Evolutionary conservation across 2,113 vertebrate species (phyloP), one percentile per base, ranked within the genome.

Genomic region (Cinclus mexicanus): DNA sequence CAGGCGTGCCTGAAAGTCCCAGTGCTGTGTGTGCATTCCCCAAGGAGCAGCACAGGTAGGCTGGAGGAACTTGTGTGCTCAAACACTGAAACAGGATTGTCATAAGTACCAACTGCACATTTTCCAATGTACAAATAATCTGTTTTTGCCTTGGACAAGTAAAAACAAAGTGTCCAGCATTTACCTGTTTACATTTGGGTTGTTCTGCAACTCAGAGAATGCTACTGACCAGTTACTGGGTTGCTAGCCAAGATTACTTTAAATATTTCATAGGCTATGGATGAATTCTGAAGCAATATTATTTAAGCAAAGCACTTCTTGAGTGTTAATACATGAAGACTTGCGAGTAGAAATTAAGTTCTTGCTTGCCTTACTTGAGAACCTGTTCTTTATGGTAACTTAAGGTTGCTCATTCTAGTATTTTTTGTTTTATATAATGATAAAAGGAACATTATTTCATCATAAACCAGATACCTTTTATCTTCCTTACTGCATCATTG

Each of bases 131-230:
- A n/a, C 55, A 70, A 77, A 77, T 64, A 79, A 71, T 25, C n/a
- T 83, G 6, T 61, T 88, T 72, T 15, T 26, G 59, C 20, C 24
- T 91, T 68, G 35, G 9, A 56, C 2, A 7, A 81, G 68, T 31
- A 3, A 78, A 87, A 89, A 22, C 8, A 71, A 78, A 90, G 35
- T n/a, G 64, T 52, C 26, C n/a, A 81, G 31, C 56, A 49, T 81
- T 90, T 90, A 94, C 64, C 80, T 91, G 41, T 75, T 94, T 91
- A 57, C 50, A 75, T 90, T 56, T 57, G 53, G 20, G 25, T 46
- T 82, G 31, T 76, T 92, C 69, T 39, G 47, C 35, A 59, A 7
- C 29, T 68, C 56, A 24, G 17, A 31, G 80, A 92, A 94, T 87
- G 56, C 49, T 78, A 89, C 92, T 84, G 31, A 75, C 33, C 29